A percentile compares a stretch with the other conserved stretches of the same genome.
These are phyloP conservation scores for Tinamus major DNA, from an alignment of 2,797 vertebrate species.

Conservation along the genomic window DNA sequence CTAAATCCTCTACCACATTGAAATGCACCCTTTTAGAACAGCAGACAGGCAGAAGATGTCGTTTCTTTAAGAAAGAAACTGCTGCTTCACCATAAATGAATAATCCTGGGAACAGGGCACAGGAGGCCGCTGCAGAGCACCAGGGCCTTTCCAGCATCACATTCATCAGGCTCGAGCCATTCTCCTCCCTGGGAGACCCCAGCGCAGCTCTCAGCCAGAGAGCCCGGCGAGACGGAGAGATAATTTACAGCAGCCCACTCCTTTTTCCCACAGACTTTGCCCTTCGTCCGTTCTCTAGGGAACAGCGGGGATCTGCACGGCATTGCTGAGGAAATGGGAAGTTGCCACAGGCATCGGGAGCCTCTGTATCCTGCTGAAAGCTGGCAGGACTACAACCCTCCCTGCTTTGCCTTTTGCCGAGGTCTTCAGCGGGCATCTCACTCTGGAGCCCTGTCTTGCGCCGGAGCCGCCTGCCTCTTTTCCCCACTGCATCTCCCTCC, in stretches of 20 bases:
- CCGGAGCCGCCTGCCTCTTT: neutral
- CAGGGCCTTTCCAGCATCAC: neutral
- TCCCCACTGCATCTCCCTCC: neutral
- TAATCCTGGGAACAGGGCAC: neutral
- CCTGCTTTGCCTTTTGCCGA: neutral
- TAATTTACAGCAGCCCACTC: neutral
- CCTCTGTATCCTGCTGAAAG: neutral
- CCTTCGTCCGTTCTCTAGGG: fast-evolving
- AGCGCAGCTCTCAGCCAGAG: neutral
- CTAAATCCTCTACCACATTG: neutral
- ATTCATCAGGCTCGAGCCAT: neutral
- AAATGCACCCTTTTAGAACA: neutral
- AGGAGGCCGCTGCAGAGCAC: neutral
- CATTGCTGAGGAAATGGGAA: neutral
- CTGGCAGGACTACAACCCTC: neutral
- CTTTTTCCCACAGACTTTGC: neutral
- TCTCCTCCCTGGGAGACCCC: neutral
- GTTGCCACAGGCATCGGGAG: neutral
- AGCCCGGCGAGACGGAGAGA: neutral
- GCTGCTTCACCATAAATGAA: neutral
- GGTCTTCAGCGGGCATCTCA: neutral
- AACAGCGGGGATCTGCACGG: neutral
- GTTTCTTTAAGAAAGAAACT: neutral
- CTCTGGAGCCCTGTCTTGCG: neutral
- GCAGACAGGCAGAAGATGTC: neutral